A percentile compares a stretch with the other conserved stretches of the same genome.
These are phyloP conservation scores for Polypterus senegalus DNA, from an alignment of 2,113 vertebrate genomes.

Conservation along the genomic window DNA sequence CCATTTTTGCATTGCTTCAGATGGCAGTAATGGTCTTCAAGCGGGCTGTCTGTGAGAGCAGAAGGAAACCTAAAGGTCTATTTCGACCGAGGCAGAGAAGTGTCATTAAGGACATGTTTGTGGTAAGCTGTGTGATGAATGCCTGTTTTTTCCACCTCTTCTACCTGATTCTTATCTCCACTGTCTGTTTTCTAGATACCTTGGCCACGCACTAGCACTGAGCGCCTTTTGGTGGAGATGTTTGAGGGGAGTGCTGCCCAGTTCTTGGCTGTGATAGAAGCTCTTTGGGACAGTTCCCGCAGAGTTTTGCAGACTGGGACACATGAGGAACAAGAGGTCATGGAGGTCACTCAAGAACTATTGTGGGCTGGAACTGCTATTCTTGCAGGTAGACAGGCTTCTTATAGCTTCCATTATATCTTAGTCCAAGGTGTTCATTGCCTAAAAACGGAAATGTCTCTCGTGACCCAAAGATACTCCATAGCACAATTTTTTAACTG, in stretches of 20 bases:
- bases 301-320: conserved; percentile 39
- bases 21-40: conserved; percentile 85
- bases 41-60: conserved; percentile 61
- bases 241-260: conserved; percentile 65
- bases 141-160: neutral
- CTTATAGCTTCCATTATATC: neutral
- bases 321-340: conserved; percentile 54
- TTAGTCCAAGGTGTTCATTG: neutral
- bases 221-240: conserved; percentile 57
- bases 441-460: neutral
- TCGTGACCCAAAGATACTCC: too few relatives aligned
- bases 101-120: conserved; percentile 53
- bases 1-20: conserved; percentile 35
- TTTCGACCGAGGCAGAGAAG: conserved; percentile 45
- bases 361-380: conserved; percentile 71
- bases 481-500: too few relatives aligned
- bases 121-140: conserved; percentile 33
- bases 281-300: conserved; percentile 54
- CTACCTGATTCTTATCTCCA: neutral
- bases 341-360: conserved; percentile 65
- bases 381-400: conserved; percentile 54
- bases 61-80: conserved; percentile 48
- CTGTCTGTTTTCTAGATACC: conserved; percentile 39
- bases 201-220: conserved; percentile 62
- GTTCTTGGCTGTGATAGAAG: conserved; percentile 74